Evolutionary conservation across 2,113 vertebrate genomes (phyloP), one percentile per base, ranked within the genome.

Genomic region (Halichoerus grypus): DNA sequence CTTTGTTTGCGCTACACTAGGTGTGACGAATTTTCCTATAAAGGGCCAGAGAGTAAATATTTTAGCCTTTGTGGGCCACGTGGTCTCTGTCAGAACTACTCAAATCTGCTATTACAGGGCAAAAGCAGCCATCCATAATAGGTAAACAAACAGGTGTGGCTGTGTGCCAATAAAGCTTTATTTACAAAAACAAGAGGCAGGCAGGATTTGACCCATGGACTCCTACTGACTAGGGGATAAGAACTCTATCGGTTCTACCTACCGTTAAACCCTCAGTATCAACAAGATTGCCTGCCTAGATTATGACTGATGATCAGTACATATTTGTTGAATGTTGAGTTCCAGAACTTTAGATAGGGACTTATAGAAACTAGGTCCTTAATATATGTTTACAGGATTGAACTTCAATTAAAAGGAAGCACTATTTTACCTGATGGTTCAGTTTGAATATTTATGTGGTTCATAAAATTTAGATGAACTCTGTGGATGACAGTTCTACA

Each of bases 381-480:
- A 77, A 36, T 77, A 61, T 15, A 67, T 28, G 65, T 53, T 81
- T 85, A 71, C 16, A 76, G 33, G 95, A 80, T 16, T 71, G 83
- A 94, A 86, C 13, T 55, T 85, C 33, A 96, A 77, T 55, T 71
- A 61, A 91, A 71, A 88, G 39, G 10, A 89, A 79, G 10, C 55
- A 51, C 22, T 95, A 65, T 61, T 96, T 90, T 72, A 87, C 2
- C n/a, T 19, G 42, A 46, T 90, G 39, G 19, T 72, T 94, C 67
- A 86, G 69, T 95, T 26, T 86, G n/a, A 96, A 92, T 10, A 57
- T 51, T 96, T 21, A n/a, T 18, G 16, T 63, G 49, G 61, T 90
- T 94, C 36, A 74, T 49, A 95, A 95, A 91, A 55, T 90, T 53
- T 67, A 92, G 49, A 39, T 76, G 65, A 91, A 91, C 71, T 91